Percentiles rank a stretch among this genome's conserved stretches.
These are phyloP conservation scores for Magallana gigas DNA, from an alignment of 1,140 invertebrate species.

Conservation along the genomic window DNA sequence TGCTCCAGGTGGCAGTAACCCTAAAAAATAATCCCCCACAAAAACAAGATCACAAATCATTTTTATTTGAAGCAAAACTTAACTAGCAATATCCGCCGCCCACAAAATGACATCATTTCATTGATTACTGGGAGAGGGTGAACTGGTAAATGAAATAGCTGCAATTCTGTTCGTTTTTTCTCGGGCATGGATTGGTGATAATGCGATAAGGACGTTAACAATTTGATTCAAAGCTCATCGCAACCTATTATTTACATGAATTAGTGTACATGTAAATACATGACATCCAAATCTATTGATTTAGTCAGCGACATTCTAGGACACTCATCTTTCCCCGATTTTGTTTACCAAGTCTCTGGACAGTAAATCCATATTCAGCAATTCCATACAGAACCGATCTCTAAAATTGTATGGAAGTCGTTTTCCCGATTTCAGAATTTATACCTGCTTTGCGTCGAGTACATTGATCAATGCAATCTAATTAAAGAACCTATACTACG, in stretches of 20 bases:
- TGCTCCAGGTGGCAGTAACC: background rate
- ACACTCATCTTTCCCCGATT: too few species aligned
- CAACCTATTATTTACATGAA: background rate
- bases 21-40: background rate
- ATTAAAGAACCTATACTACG: too few species aligned
- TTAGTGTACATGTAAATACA: background rate
- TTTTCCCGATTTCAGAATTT: too few species aligned
- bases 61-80: background rate
- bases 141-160: background rate
- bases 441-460: too few species aligned
- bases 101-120: conserved; percentile 46
- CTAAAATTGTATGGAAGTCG: too few species aligned
- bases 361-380: too few species aligned
- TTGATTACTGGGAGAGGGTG: conserved; percentile 34
- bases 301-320: background rate
- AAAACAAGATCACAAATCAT: background rate
- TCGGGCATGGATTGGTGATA: background rate
- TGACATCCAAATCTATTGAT: background rate
- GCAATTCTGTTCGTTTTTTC: background rate
- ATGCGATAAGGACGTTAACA: background rate
- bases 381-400: too few species aligned
- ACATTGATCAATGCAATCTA: too few species aligned
- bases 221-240: background rate
- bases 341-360: too few species aligned
- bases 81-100: background rate